A percentile compares a stretch with the other conserved stretches of the same genome.
Conservation (phyloP, 2,888 invertebrate genomes). For the Andrena dorsata region DNA sequence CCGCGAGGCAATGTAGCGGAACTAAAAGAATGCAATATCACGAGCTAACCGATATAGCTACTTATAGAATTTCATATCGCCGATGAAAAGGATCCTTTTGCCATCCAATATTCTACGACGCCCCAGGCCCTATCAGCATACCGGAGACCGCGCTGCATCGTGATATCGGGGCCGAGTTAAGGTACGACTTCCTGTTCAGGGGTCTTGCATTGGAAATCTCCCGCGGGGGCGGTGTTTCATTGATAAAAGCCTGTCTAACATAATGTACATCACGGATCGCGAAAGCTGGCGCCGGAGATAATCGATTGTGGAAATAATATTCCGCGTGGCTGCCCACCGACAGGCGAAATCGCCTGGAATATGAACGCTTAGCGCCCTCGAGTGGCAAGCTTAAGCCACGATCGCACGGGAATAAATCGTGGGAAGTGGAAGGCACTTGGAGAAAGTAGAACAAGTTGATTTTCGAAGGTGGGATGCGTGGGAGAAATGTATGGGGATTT, state of each 20-base stretch:
- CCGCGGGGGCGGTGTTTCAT: constrained; percentile 18
- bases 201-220: not conserved
- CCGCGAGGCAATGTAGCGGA: not conserved
- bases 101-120: constrained; percentile 15
- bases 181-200: constrained; percentile 29
- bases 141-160: not conserved
- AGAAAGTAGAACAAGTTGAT: not conserved
- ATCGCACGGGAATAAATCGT: not conserved
- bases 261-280: constrained; percentile 42
- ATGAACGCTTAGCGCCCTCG: not conserved
- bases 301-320: constrained; percentile 54
- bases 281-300: constrained; percentile 52
- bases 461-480: no score
- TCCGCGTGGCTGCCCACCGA: constrained; percentile 27
- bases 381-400: not conserved
- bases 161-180: constrained; percentile 22
- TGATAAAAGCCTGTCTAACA: constrained; percentile 48
- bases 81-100: constrained; percentile 11
- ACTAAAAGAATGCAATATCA: constrained; percentile 10
- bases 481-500: no score
- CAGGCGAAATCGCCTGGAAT: constrained; percentile 12
- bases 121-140: not conserved
- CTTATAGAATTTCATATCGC: constrained; percentile 11
- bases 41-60: not conserved
- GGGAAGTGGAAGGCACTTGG: no score